Base-by-base conservation (phyloP, 2,888 invertebrate species). In the Agrotis segetum region DNA sequence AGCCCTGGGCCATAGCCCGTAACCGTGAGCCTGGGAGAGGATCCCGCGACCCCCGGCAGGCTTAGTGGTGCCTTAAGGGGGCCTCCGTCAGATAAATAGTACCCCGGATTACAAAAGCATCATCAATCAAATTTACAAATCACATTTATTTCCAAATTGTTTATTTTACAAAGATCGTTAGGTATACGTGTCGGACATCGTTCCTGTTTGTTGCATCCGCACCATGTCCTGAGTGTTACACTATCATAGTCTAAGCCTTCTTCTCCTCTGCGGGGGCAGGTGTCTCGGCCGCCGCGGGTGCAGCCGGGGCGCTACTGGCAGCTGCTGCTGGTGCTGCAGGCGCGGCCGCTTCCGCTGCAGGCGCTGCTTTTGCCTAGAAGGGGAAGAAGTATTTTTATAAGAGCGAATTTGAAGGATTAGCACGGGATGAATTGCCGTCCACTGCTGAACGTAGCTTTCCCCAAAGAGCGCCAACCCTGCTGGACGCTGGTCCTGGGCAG, bases 191-290 rank as follows among this genome's bases (percentile, higher is more conserved):
- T 65, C 77, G 75, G 84, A 76, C 77, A 71, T 70, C 71, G 59
- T 65, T 66, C 73, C 65, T 55, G 62, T 77, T 79, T 73, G 76
- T 73, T 77, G 76, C 70, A 76, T 76, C 58, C 63, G 74, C 75
- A 68, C 66, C 68, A 62, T 72, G 71, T 61, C 68, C 66, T 62
- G 44, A 65, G 60, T 69, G 72, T 68, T 71, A 74, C 64, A 59
- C 65, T 67, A 77, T 80, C 81, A 66, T 85, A 66, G 76, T 63
- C 63, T 85, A 85, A 64, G 80, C 46, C 59, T 85, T 90, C 83
- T 90, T 91, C 47, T 89, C 89, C 69, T 88, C 88, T 0, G 70
- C 83, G 5, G 82, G 71, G 13, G 81, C 76, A 0, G 82, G 69
- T 0, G 84, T 17, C 17, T 82, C 74, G 0, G 79, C 85, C 3